Conservation (phyloP, 2,888 invertebrate species). For the Encarsia formosa region DNA sequence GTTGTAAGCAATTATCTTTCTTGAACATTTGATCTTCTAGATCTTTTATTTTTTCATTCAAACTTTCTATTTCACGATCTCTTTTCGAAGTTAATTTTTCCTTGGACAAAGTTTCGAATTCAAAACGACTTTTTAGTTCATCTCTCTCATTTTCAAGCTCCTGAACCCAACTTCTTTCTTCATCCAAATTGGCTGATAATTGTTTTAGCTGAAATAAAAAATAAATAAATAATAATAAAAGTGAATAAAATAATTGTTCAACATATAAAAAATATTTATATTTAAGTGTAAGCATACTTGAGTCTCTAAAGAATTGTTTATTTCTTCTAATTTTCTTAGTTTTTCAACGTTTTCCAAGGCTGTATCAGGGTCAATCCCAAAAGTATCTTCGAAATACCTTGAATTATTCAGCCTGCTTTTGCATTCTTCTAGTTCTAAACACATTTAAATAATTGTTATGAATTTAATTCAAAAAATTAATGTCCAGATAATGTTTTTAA, state of each 20-base stretch:
- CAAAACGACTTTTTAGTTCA: constrained; percentile 40
- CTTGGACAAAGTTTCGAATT: constrained; percentile 36
- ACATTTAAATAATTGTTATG: too few relatives aligned
- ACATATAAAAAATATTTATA: neutral
- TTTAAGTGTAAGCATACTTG: constrained; percentile 35
- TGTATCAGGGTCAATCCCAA: constrained; percentile 43
- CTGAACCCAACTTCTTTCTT: constrained; percentile 45
- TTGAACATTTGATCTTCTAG: constrained; percentile 44
- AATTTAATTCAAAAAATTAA: too few relatives aligned
- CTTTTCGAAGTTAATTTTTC: constrained; percentile 38
- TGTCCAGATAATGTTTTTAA: too few relatives aligned
- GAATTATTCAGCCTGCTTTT: constrained; percentile 38
- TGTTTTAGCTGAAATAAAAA: constrained; percentile 40
- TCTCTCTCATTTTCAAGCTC: constrained; percentile 46
- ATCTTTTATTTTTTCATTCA: constrained; percentile 40
- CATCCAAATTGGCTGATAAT: constrained; percentile 41
- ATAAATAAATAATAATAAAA: too few relatives aligned
- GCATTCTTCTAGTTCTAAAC: constrained; percentile 27
- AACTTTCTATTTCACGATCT: constrained; percentile 36
- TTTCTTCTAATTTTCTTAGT: constrained; percentile 43
- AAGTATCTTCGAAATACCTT: constrained; percentile 41
- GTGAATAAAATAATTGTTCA: neutral
- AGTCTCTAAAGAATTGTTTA: constrained; percentile 43
- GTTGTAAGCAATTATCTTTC: constrained; percentile 43
- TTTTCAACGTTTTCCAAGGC: constrained; percentile 45